phyloP scores from a whole-genome alignment of 2,797 vertebrate genomes.

The Lutjanus campechanus region DNA sequence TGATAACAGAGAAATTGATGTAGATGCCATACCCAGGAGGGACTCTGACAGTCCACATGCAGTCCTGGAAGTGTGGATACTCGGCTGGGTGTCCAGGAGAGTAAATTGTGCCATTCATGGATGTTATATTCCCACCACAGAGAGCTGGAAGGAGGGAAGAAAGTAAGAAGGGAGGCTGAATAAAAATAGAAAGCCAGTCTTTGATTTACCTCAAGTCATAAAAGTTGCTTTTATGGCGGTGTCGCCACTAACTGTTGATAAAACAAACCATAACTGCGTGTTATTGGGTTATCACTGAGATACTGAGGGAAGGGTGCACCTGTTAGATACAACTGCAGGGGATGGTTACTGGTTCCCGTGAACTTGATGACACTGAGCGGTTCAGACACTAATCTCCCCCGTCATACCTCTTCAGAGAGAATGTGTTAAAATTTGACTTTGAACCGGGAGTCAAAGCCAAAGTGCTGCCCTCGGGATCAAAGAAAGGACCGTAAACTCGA shows the following conservation, averaged over 20 bases:
- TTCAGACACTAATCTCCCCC: constrained; percentile 50
- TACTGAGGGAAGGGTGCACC: constrained; percentile 10
- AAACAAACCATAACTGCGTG: constrained; percentile 61
- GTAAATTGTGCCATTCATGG: constrained; percentile 97
- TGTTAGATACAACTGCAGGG: constrained; percentile 50
- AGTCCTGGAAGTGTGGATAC: constrained; percentile 98
- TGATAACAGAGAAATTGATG: constrained; percentile 96
- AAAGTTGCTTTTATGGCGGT: constrained; percentile 53
- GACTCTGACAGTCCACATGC: constrained; percentile 95
- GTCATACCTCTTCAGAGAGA: constrained; percentile 41
- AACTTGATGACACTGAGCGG: constrained; percentile 58
- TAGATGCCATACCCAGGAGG: constrained; percentile 96
- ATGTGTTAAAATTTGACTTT: constrained; percentile 62
- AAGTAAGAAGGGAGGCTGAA: constrained; percentile 49
- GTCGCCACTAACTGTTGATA: constrained; percentile 53
- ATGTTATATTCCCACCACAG: constrained; percentile 96
- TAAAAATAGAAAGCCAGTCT: constrained; percentile 55
- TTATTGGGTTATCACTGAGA: constrained; percentile 59
- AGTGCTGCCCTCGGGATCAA: constrained; percentile 39
- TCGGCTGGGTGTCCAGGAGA: constrained; percentile 97
- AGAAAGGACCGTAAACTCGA: constrained; percentile 24
- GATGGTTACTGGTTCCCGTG: constrained; percentile 26
- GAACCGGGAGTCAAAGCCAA: constrained; percentile 56
- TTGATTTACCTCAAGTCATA: constrained; percentile 59
- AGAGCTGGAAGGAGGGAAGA: constrained; percentile 85